Conservation (phyloP, 1,140 invertebrate species). For the Papilio polyxenes region DNA sequence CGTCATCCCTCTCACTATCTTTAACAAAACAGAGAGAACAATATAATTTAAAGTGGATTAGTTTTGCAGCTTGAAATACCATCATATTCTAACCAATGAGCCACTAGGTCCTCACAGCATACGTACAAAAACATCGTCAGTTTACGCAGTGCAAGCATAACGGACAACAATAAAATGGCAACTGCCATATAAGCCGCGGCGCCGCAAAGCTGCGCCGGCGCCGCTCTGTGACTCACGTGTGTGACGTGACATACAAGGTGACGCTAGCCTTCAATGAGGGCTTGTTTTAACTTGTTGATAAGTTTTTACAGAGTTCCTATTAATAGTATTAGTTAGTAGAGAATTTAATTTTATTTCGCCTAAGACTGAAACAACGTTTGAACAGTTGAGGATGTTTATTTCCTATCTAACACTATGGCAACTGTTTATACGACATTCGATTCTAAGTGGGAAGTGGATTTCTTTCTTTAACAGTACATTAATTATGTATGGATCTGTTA, state of each 20-base stretch:
- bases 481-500: too few species aligned
- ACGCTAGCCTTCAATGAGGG: slow-evolving; percentile 6
- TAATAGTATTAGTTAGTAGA: neutral
- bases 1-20: too few species aligned
- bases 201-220: neutral
- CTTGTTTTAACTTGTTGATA: slow-evolving; percentile 22
- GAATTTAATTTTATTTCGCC: neutral
- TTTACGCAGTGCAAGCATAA: slow-evolving; percentile 26
- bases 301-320: neutral
- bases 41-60: neutral
- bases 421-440: too few species aligned
- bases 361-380: too few species aligned
- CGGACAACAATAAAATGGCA: slow-evolving; percentile 22
- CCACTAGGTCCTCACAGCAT: neutral
- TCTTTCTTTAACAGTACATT: neutral
- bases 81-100: neutral
- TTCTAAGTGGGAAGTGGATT: too few species aligned
- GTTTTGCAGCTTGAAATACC: neutral
- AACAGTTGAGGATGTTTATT: too few species aligned
- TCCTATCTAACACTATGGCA: too few species aligned
- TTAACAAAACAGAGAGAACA: too few species aligned
- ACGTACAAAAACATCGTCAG: neutral
- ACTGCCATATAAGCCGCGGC: slow-evolving; percentile 20
- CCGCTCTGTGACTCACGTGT: neutral
- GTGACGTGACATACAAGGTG: neutral